Evolutionary conservation across 2,888 invertebrate species (phyloP).

Genomic region (Eupelmus urozonus): DNA sequence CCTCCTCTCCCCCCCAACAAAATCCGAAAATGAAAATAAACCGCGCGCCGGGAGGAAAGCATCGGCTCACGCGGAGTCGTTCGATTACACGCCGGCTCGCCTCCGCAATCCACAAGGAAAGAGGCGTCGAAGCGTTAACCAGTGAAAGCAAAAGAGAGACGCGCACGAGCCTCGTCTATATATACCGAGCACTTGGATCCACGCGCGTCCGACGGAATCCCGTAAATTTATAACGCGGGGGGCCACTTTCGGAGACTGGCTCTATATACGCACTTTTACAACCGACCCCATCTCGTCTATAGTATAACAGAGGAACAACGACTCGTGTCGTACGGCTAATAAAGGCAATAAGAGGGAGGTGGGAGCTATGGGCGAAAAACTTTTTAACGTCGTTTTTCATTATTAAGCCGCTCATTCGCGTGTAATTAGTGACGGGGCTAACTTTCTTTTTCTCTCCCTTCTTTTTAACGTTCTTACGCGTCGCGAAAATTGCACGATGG

Average conservation of each 20-base stretch:
- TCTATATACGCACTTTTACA: neutral
- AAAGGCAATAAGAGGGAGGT: constrained; percentile 21
- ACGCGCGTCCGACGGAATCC: constrained; percentile 49
- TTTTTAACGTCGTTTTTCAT: constrained; percentile 57
- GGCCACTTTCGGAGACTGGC: constrained; percentile 46
- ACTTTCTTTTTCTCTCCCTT: neutral
- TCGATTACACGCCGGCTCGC: constrained; percentile 16
- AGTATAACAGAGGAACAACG: constrained; percentile 17
- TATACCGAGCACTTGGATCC: constrained; percentile 51
- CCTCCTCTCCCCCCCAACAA: neutral
- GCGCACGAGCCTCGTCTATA: neutral
- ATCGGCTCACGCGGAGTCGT: neutral
- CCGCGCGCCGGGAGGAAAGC: too few relatives aligned
- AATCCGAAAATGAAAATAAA: neutral
- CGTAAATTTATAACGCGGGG: constrained; percentile 66
- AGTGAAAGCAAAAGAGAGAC: neutral
- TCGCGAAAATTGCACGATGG: constrained; percentile 18
- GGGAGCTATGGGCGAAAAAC: constrained; percentile 29
- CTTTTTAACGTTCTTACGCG: neutral
- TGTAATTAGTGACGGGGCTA: constrained; percentile 28
- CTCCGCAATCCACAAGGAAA: neutral
- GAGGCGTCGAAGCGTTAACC: constrained; percentile 34
- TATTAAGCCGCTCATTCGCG: constrained; percentile 44
- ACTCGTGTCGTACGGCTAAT: constrained; percentile 24
- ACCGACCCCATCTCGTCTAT: neutral